Evolutionary conservation across 2,113 vertebrate genomes (phyloP).

Genomic region (Podarcis muralis): DNA sequence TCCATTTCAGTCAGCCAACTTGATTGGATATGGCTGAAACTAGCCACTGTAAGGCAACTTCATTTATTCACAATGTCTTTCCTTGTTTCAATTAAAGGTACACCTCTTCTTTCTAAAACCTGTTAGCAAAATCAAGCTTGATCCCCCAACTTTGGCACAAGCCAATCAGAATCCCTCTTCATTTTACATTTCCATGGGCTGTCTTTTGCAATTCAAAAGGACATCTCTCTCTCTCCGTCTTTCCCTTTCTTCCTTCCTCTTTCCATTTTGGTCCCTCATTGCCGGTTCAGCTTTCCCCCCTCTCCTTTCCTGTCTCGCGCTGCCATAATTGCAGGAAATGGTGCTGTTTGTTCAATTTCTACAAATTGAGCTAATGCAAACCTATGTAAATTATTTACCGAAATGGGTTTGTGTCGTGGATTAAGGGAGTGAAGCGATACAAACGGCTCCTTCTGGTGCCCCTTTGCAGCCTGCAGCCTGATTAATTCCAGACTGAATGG

Average conservation of each 20-base stretch:
- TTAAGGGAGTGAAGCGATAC: conserved; percentile 40
- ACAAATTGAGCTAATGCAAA: conserved; percentile 65
- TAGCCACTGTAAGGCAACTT: neutral
- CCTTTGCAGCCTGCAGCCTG: conserved; percentile 3
- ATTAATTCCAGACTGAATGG: conserved; percentile 17
- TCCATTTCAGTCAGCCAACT: no score
- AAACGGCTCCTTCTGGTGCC: neutral
- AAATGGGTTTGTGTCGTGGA: conserved; percentile 40
- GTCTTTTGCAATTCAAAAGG: conserved; percentile 60
- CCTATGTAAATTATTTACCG: conserved; percentile 64
- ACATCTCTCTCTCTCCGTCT: conserved; percentile 33
- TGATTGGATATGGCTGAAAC: neutral
- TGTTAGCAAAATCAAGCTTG: neutral
- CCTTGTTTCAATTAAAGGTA: neutral
- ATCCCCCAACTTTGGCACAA: conserved; percentile 43
- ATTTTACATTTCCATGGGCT: conserved; percentile 67
- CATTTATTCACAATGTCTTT: neutral
- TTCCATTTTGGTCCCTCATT: neutral
- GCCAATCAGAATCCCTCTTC: conserved; percentile 55
- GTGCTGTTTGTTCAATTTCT: conserved; percentile 67
- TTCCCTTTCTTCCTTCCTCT: conserved; percentile 34
- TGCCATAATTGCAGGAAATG: conserved; percentile 63
- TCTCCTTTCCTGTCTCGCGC: conserved; percentile 28
- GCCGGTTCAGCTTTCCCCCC: conserved; percentile 27
- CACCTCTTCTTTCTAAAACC: neutral